phyloP scores from a whole-genome alignment of 23 tunicate species.

The Halocynthia roretzi region DNA sequence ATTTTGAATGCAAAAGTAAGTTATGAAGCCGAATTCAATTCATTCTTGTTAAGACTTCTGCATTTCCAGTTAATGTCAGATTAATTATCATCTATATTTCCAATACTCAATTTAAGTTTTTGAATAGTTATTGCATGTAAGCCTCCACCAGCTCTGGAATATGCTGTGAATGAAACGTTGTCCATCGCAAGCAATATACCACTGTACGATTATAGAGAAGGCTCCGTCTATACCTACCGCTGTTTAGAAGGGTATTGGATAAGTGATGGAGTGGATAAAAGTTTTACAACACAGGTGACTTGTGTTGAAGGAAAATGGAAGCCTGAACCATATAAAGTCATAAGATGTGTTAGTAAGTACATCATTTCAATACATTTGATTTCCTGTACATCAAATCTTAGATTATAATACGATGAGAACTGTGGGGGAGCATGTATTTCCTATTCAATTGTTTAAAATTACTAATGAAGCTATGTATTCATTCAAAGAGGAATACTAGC shows the following conservation, averaged over 20 bases:
- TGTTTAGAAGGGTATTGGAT: slow-evolving; percentile 59
- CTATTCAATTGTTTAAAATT: no score
- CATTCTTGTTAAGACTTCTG: background rate
- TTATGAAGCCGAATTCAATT: background rate
- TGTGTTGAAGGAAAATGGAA: slow-evolving; percentile 46
- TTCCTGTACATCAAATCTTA: no score
- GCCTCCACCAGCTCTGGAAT: slow-evolving; percentile 27
- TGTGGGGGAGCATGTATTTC: no score
- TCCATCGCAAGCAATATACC: background rate
- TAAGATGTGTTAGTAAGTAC: slow-evolving; percentile 49
- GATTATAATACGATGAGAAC: no score
- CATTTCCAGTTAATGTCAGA: background rate
- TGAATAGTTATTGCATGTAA: slow-evolving; percentile 18
- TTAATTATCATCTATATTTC: background rate
- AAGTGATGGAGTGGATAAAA: slow-evolving; percentile 32
- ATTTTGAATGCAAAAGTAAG: slow-evolving; percentile 28
- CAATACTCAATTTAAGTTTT: background rate
- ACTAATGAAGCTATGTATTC: no score
- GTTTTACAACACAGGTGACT: slow-evolving; percentile 2
- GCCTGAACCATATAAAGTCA: slow-evolving; percentile 16
- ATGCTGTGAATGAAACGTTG: slow-evolving; percentile 11
- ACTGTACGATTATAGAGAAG: slow-evolving; percentile 9
- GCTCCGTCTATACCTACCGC: slow-evolving; percentile 24
- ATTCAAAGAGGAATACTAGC: no score
- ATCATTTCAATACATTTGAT: no score